Percentiles rank a stretch among this genome's conserved stretches.
These are phyloP conservation scores for Oscarella lobularis DNA, from an alignment of 37 sponge, comb jelly and placozoan genomes.

Conservation along the genomic window DNA sequence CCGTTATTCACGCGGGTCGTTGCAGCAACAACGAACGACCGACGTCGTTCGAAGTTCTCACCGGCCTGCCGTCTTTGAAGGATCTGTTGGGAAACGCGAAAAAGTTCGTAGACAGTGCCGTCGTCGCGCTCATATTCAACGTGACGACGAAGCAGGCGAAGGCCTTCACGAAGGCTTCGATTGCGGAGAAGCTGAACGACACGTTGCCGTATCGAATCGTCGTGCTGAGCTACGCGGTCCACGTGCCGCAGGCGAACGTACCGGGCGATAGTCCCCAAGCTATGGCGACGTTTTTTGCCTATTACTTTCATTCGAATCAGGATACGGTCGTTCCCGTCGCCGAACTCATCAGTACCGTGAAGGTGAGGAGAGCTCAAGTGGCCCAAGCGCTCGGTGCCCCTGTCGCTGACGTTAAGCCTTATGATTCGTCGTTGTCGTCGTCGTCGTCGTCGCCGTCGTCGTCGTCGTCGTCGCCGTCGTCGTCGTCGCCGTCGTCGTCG, in stretches of 20 bases:
- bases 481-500: not conserved
- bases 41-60: not conserved
- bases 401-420: not conserved
- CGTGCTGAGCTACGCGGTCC: too few species aligned
- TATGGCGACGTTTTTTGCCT: not conserved
- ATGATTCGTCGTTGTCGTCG: not conserved
- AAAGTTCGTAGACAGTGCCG: not conserved
- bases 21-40: not conserved
- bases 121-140: not conserved
- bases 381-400: not conserved
- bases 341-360: not conserved
- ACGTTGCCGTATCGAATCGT: not conserved
- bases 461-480: not conserved
- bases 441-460: not conserved
- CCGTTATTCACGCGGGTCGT: not conserved
- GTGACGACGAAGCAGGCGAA: not conserved
- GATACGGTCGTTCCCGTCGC: not conserved
- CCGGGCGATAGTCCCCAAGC: not conserved
- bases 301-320: not conserved
- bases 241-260: too few species aligned
- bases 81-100: not conserved
- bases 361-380: not conserved
- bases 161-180: not conserved
- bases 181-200: not conserved
- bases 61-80: not conserved